Conservation (phyloP, 1,140 invertebrate genomes). For the Panagrolaimus sp. region DNA sequence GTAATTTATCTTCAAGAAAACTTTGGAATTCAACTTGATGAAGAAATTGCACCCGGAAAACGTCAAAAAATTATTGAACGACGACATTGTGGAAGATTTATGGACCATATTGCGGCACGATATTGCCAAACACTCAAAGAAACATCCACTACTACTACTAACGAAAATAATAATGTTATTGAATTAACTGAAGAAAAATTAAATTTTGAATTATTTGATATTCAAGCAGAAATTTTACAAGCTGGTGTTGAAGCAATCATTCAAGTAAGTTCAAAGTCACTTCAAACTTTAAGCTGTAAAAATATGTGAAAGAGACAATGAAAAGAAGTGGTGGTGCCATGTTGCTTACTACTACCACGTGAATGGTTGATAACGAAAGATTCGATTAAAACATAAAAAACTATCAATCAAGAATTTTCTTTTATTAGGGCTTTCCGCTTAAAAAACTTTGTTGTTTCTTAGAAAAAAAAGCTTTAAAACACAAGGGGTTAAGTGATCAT, state of each 20-base stretch:
- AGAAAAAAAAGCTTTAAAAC: neutral
- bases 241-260: conserved; percentile 10
- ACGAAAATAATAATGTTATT: neutral
- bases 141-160: neutral
- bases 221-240: conserved; percentile 8
- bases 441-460: neutral
- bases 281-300: neutral
- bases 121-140: neutral
- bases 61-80: neutral
- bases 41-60: neutral
- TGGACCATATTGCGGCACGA: neutral
- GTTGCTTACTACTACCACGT: no score
- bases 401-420: conserved; percentile 5
- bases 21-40: neutral
- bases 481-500: no score
- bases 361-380: no score
- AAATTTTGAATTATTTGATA: neutral
- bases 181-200: neutral
- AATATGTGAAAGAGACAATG: no score
- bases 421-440: neutral
- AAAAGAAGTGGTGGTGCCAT: no score
- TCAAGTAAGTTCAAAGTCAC: neutral
- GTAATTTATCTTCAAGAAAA: neutral
- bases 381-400: neutral
- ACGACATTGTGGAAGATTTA: neutral